Conservation (phyloP, 1,140 invertebrate species). For the Aricia agestis region DNA sequence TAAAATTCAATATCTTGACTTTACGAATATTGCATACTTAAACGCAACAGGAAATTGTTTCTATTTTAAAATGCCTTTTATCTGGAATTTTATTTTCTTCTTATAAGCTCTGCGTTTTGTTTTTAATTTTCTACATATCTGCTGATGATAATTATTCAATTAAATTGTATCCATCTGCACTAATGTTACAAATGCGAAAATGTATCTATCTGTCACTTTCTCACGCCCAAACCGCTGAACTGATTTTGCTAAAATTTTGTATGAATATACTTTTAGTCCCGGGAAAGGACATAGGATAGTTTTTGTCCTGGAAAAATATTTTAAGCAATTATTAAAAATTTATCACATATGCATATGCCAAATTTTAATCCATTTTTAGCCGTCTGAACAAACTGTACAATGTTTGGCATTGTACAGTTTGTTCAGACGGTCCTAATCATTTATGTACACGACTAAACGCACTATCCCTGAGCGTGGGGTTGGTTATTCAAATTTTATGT, state of each 20-base stretch:
- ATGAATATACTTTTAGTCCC: too few species aligned
- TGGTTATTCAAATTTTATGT: slow-evolving; percentile 13
- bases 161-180: too few species aligned
- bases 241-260: too few species aligned
- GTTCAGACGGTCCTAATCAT: background rate
- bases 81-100: background rate
- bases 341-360: too few species aligned
- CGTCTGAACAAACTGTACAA: background rate
- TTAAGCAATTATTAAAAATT: too few species aligned
- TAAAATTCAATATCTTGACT: slow-evolving; percentile 16
- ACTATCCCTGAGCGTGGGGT: background rate
- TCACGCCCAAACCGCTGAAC: too few species aligned
- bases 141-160: too few species aligned
- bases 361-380: background rate
- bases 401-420: too few species aligned
- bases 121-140: background rate
- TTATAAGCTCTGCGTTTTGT: background rate
- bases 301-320: too few species aligned
- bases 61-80: slow-evolving; percentile 4
- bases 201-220: too few species aligned
- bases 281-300: too few species aligned
- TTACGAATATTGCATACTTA: slow-evolving; percentile 12
- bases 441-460: background rate
- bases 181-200: too few species aligned
- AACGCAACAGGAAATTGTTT: slow-evolving; percentile 15